phyloP scores from a whole-genome alignment of 2,113 vertebrate genomes.

The Myiagra hebetior region DNA sequence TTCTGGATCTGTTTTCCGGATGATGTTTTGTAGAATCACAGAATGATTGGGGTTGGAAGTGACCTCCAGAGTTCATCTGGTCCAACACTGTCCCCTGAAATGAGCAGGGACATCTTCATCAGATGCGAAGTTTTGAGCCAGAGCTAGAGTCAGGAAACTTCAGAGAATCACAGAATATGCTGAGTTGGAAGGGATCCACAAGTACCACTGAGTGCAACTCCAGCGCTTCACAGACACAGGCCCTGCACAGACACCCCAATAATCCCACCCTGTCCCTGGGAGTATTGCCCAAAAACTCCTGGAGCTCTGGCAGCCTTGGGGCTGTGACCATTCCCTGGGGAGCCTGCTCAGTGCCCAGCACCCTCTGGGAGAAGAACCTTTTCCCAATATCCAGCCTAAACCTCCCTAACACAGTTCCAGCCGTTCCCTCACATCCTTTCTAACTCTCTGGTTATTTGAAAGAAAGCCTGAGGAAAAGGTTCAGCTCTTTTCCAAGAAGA shows the following conservation, averaged over 20 bases:
- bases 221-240: not conserved
- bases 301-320: not conserved
- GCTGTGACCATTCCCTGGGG: fast-evolving
- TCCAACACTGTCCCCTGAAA: not conserved
- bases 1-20: not conserved
- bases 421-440: not conserved
- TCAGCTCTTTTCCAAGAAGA: not conserved
- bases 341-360: not conserved
- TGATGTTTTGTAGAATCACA: not conserved
- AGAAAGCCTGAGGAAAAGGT: not conserved
- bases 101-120: not conserved
- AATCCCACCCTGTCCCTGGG: not conserved
- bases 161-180: not conserved
- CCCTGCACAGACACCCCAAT: not conserved
- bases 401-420: not conserved
- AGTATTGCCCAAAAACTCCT: fast-evolving
- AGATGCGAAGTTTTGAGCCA: fast-evolving
- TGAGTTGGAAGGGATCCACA: not conserved
- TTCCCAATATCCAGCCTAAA: not conserved
- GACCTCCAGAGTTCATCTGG: not conserved
- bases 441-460: not conserved
- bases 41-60: not conserved
- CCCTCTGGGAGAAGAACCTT: not conserved
- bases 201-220: not conserved
- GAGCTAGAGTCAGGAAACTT: not conserved